Base-by-base conservation (phyloP, 2,888 invertebrate genomes). In the Polymixis lichenea region DNA sequence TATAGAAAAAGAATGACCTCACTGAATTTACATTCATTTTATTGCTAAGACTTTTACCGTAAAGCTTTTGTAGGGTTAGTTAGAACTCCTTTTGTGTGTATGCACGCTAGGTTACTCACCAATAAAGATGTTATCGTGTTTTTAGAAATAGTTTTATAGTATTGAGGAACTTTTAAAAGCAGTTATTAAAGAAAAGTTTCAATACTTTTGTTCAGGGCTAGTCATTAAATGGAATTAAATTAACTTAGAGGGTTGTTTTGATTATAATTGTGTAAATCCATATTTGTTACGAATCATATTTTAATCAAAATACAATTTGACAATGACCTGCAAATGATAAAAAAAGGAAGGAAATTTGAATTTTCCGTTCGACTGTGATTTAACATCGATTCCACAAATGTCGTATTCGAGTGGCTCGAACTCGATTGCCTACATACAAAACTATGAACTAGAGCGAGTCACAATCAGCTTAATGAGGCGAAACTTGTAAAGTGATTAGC, bases 401-500 rank as follows among this genome's bases (percentile, higher is more conserved):
- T 74, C 64, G 38, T 60, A 70, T 60, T 53, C 60, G 22, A 76
- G 66, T 73, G 11, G 38, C 53, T 78, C 74, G 32, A 83, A 46
- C 56, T 76, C 74, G 49, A 76, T 83, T 86, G 58, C 65, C 71
- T 38, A 55, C 51, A 62, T 72, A 80, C 70, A 76, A 51, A 87
- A 84, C 85, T 86, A 85, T 87, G 83, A 84, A 86, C 82, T 83
- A 77, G 77, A 64, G 67, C 61, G 77, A 74, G n/a, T 80, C 71
- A 80, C 87, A 88, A 90, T 90, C 87, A 89, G 87, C 86, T 86
- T 90, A 93, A 92, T 91, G 92, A 91, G 89, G 86, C 88, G 87
- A 89, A 92, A 91, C 90, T 91, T 91, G 89, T 90, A 87, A 90
- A 92, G 86, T 89, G 90, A 93, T 93, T 92, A 92, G 88, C 91